A percentile compares a stretch with the other conserved stretches of the same genome.
phyloP scores from a whole-genome alignment of 2,797 vertebrate species.

The Brachyrhaphis roseni region DNA sequence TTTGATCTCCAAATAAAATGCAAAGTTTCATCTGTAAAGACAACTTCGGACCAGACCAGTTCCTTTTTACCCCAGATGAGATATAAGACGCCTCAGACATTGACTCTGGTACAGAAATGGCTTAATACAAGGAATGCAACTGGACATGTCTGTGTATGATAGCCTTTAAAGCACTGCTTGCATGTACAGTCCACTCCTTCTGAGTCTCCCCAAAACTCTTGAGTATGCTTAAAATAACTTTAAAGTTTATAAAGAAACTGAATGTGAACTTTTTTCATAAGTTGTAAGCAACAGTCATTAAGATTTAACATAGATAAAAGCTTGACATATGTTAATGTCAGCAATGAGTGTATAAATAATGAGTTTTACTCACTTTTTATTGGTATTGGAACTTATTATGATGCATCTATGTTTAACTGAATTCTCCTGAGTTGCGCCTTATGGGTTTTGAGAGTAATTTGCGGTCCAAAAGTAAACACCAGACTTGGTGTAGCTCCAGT shows the following conservation, averaged over 20 bases:
- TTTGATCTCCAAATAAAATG: not conserved
- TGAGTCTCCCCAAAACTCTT: not conserved
- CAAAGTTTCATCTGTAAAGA: not conserved
- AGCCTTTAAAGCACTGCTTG: not conserved
- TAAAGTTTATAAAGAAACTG: not conserved
- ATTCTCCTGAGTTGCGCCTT: slow-evolving; percentile 35
- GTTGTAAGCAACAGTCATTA: not conserved
- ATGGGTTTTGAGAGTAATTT: slow-evolving; percentile 50
- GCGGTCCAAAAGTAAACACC: slow-evolving; percentile 40
- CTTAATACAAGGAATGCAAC: not conserved
- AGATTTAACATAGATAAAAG: not conserved
- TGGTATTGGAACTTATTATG: not conserved
- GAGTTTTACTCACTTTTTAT: not conserved
- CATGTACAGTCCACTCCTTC: not conserved
- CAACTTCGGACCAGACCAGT: not conserved
- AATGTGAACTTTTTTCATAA: not conserved
- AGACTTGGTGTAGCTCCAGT: slow-evolving; percentile 48
- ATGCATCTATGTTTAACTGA: slow-evolving; percentile 27
- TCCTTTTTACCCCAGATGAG: not conserved
- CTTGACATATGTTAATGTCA: not conserved
- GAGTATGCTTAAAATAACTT: not conserved
- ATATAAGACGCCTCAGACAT: not conserved
- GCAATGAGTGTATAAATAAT: not conserved
- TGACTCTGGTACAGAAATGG: not conserved
- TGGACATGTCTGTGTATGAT: not conserved